Evolutionary conservation across 2,113 vertebrate genomes (phyloP).

Genomic region (Tachycineta bicolor): DNA sequence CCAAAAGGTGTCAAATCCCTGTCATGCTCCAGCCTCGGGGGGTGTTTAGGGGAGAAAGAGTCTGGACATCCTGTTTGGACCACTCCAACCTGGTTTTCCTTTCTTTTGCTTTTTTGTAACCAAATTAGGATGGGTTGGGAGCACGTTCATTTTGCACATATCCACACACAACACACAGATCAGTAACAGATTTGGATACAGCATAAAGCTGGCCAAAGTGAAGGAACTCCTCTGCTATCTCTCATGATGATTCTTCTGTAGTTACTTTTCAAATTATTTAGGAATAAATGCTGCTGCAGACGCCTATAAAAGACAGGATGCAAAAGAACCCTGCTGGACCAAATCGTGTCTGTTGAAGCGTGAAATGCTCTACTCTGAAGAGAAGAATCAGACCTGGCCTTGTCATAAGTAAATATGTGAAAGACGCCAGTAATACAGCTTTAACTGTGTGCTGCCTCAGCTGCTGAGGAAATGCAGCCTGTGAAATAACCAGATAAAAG

Average conservation of each 20-base stretch:
- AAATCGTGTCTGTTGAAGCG: neutral
- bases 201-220: neutral
- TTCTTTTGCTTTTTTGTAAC: neutral
- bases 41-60: neutral
- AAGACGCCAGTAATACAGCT: neutral
- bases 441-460: neutral
- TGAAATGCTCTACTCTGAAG: neutral
- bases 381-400: neutral
- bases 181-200: neutral
- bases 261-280: neutral
- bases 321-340: neutral
- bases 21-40: neutral
- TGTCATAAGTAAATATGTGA: neutral
- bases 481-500: neutral
- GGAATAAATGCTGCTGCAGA: neutral
- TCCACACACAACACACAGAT: neutral
- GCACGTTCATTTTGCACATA: neutral
- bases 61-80: neutral
- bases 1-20: neutral
- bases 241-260: neutral
- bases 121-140: neutral
- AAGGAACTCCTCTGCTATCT: neutral
- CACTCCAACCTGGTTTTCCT: neutral
- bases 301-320: neutral
- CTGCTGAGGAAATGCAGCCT: neutral